Evolutionary conservation across 2,797 vertebrate species (phyloP).

Genomic region (Coregonus sp.): DNA sequence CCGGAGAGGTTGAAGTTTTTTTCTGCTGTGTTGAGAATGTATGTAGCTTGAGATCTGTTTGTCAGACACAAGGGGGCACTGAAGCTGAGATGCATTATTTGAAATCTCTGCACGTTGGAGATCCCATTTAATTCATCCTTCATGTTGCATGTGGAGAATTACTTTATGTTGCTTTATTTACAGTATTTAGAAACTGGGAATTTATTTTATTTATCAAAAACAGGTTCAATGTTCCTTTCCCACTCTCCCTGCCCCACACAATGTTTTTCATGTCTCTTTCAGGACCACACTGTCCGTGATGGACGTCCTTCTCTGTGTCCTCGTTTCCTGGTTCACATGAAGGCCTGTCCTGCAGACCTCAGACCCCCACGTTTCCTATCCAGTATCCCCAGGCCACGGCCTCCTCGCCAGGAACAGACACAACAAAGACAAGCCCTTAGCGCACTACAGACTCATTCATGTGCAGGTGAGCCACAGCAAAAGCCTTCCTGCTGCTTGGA

Average conservation of each 20-base stretch:
- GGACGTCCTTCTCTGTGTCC: slow-evolving; percentile 50
- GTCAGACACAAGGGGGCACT: slow-evolving; percentile 67
- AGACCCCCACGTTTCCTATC: slow-evolving; percentile 40
- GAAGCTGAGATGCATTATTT: slow-evolving; percentile 42
- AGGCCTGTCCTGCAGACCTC: slow-evolving; percentile 54
- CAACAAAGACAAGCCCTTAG: not conserved
- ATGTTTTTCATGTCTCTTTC: slow-evolving; percentile 5
- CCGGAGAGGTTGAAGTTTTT: not conserved
- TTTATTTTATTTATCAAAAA: too few relatives aligned
- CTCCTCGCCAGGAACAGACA: slow-evolving; percentile 39
- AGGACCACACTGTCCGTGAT: slow-evolving; percentile 39
- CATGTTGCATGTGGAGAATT: not conserved
- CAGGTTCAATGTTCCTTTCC: not conserved
- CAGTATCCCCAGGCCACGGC: slow-evolving; percentile 36
- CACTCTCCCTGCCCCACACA: not conserved
- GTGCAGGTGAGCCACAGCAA: slow-evolving; percentile 55
- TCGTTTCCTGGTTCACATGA: slow-evolving; percentile 74
- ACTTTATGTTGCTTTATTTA: not conserved
- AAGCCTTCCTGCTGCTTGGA: not conserved
- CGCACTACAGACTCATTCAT: slow-evolving; percentile 34
- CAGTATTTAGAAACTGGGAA: not conserved
- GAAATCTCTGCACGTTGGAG: slow-evolving; percentile 8
- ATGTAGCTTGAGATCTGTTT: slow-evolving; percentile 19
- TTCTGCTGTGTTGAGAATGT: not conserved
- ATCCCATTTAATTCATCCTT: not conserved